phyloP scores from a whole-genome alignment of 2,888 invertebrate genomes.

The Orchesellides sinensis region DNA sequence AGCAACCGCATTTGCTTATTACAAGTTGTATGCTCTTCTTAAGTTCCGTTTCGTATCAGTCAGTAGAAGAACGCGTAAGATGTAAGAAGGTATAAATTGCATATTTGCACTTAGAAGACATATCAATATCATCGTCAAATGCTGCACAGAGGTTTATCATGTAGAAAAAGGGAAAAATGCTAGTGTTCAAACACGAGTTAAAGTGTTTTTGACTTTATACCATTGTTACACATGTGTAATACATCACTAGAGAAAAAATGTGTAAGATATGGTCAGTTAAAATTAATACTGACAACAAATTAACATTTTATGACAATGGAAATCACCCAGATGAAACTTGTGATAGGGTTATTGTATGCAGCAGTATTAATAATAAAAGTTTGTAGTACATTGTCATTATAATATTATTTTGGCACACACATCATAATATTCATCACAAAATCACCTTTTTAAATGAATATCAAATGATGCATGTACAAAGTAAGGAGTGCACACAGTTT shows the following conservation, averaged over 20 bases:
- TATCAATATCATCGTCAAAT: no score
- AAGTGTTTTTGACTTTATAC: neutral
- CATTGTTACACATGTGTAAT: neutral
- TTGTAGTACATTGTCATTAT: slow-evolving; percentile 17
- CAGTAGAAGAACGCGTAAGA: no score
- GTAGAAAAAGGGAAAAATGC: no score
- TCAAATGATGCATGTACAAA: no score
- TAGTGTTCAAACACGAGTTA: neutral
- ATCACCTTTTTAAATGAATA: no score
- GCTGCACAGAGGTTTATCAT: no score
- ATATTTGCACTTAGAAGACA: no score
- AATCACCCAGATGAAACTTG: neutral
- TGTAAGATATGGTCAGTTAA: slow-evolving; percentile 15
- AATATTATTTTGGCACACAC: neutral
- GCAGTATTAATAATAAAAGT: neutral
- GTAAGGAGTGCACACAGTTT: no score
- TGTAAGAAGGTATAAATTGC: no score
- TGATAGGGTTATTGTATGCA: neutral
- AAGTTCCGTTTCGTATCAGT: slow-evolving; percentile 48
- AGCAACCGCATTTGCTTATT: neutral
- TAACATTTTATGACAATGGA: slow-evolving; percentile 27
- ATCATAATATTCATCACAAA: neutral
- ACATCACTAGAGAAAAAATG: neutral
- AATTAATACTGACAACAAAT: slow-evolving; percentile 32
- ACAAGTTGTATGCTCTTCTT: neutral